Evolutionary conservation across 2,888 invertebrate species (phyloP).

Genomic region (Gibbula magus): DNA sequence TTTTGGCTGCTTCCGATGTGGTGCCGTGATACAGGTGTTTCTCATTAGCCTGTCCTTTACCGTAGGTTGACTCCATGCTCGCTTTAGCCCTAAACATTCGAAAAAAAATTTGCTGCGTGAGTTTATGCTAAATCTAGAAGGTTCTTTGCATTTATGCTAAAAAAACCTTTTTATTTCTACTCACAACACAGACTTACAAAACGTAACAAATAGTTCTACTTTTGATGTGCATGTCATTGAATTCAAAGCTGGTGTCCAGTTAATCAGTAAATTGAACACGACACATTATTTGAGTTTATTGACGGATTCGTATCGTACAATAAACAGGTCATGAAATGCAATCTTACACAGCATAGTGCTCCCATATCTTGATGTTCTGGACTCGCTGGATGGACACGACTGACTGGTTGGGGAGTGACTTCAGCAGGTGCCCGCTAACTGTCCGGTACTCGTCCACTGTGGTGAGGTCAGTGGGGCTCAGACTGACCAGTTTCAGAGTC

Average conservation of each 20-base stretch:
- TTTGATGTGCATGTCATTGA: no score
- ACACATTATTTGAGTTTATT: neutral
- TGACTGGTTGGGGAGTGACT: slow-evolving; percentile 50
- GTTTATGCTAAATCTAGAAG: no score
- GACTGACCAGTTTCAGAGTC: slow-evolving; percentile 26
- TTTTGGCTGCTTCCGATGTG: slow-evolving; percentile 37
- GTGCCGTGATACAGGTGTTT: slow-evolving; percentile 55
- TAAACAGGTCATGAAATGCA: neutral
- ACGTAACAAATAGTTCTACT: no score
- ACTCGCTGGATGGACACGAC: slow-evolving; percentile 49
- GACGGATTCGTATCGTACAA: neutral
- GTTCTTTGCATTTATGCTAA: no score
- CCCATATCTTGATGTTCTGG: slow-evolving; percentile 54
- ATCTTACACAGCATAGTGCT: slow-evolving; percentile 53
- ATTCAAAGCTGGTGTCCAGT: no score
- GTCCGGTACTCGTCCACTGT: slow-evolving; percentile 47
- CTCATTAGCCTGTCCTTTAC: slow-evolving; percentile 49
- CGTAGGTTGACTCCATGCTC: slow-evolving; percentile 43
- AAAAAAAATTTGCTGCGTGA: no score
- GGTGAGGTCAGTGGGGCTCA: slow-evolving; percentile 35
- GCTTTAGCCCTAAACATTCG: slow-evolving; percentile 39
- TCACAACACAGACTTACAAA: no score
- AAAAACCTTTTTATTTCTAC: no score
- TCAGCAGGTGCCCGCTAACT: slow-evolving; percentile 46
- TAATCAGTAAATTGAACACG: neutral